Evolutionary conservation across 2,888 invertebrate species (phyloP), one percentile per base, ranked within the genome.

Genomic region (Lasioglossum oenotherae): DNA sequence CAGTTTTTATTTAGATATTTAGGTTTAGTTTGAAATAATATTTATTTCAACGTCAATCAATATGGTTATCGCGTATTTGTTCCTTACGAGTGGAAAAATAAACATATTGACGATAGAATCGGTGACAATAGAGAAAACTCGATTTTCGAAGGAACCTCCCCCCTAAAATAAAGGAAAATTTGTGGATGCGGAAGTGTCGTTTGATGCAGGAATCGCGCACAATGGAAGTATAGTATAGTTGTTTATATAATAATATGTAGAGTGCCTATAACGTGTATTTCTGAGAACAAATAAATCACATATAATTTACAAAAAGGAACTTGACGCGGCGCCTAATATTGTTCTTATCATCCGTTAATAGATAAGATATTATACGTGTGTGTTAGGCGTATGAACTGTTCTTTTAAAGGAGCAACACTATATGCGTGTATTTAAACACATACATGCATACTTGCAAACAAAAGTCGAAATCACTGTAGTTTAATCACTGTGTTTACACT

Each of bases 251-350:
- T 82, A 81, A 84, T 81, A 85, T 81, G 74, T 87, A 88, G 82
- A 88, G 85, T 89, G 88, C 88, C 87, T 88, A 87, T 85, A 87
- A 88, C 87, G 85, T 89, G 78, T 89, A 89, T 89, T 89, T 88
- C 86, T 84, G 88, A 89, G 89, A 89, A 86, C 89, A 88, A 89
- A 89, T 87, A 83, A 89, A 89, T 86, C 88, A 89, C 86, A 88
- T 89, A 84, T 86, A 89, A 88, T 88, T 88, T 89, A 89, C 81
- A 83, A 89, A 88, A 88, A 89, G 89, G 89, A 89, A 88, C 89
- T 89, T 87, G 89, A 87, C 84, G 87, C 83, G 87, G 83, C 89
- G 79, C 74, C 88, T 88, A 82, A 88, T 88, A 82, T 89, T 88
- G 80, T 81, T 87, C 82, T 88, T 85, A 82, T 77, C 86, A 72